Evolutionary conservation across 2,797 vertebrate species (phyloP).

Genomic region (Anguilla marmorata): DNA sequence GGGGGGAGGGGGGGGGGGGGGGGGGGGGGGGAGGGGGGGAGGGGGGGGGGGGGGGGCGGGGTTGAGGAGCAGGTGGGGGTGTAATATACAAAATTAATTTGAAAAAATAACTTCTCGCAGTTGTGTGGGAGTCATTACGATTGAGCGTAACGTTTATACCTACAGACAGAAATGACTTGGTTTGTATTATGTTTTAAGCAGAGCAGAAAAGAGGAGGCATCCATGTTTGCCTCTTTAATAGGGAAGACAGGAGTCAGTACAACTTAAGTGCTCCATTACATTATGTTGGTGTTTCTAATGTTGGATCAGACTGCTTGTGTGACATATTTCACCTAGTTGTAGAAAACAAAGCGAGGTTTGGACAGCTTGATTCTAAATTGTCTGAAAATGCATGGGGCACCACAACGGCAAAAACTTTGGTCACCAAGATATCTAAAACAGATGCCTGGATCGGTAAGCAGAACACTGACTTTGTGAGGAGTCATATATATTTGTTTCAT

Average conservation of each 20-base stretch:
- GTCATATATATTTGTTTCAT: not conserved
- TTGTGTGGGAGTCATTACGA: constrained; percentile 1
- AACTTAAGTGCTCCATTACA: not conserved
- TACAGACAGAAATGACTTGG: not conserved
- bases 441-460: not conserved
- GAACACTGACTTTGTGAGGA: not conserved
- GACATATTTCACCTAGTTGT: not conserved
- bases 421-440: not conserved
- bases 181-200: not conserved
- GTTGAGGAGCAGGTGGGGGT: not conserved
- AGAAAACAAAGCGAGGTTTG: not conserved
- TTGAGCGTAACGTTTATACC: not conserved
- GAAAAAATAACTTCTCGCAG: not conserved
- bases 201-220: not conserved
- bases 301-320: not conserved
- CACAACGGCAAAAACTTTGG: not conserved
- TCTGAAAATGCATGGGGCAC: not conserved
- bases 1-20: too few relatives aligned
- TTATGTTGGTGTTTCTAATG: not conserved
- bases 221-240: not conserved
- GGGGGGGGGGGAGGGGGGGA: too few relatives aligned
- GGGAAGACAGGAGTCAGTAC: not conserved
- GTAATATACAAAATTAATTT: not conserved
- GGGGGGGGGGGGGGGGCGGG: not conserved
- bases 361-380: not conserved